Evolutionary conservation across 2,888 invertebrate species (phyloP).

Genomic region (Hedya salicella): DNA sequence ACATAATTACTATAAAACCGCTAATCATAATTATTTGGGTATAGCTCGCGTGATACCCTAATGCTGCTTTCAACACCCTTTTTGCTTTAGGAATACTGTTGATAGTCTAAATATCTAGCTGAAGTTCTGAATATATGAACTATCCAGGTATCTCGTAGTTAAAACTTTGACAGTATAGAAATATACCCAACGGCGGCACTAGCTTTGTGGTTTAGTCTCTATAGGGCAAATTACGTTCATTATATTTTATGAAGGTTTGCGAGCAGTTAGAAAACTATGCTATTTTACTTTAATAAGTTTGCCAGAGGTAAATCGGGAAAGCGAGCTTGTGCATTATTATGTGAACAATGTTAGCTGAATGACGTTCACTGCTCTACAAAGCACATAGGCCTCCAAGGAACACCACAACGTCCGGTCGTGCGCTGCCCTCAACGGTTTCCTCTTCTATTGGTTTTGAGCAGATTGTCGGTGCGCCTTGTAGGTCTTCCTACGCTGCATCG

Average conservation of each 20-base stretch:
- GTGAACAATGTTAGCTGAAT: too few relatives aligned
- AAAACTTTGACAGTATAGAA: slow-evolving; percentile 15
- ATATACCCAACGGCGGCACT: neutral
- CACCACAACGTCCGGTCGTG: too few relatives aligned
- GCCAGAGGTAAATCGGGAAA: neutral
- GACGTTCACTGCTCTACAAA: too few relatives aligned
- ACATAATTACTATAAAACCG: neutral
- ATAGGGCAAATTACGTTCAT: neutral
- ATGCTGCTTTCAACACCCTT: neutral
- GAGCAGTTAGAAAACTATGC: neutral
- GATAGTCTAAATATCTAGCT: neutral
- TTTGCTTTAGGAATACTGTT: neutral
- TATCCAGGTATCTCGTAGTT: neutral
- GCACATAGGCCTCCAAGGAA: too few relatives aligned
- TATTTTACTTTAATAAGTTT: neutral
- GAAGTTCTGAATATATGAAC: neutral
- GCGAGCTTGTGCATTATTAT: too few relatives aligned
- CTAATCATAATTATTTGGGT: neutral
- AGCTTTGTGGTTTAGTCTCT: slow-evolving; percentile 4
- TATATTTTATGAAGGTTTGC: slow-evolving; percentile 11
- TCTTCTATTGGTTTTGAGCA: too few relatives aligned
- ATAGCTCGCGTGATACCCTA: neutral
- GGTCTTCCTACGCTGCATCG: too few relatives aligned
- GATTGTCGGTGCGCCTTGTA: too few relatives aligned
- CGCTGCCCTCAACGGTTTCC: too few relatives aligned